These are phyloP conservation scores for Clarias magur DNA, from an alignment of 2,113 vertebrate genomes.

Conservation along the genomic window DNA sequence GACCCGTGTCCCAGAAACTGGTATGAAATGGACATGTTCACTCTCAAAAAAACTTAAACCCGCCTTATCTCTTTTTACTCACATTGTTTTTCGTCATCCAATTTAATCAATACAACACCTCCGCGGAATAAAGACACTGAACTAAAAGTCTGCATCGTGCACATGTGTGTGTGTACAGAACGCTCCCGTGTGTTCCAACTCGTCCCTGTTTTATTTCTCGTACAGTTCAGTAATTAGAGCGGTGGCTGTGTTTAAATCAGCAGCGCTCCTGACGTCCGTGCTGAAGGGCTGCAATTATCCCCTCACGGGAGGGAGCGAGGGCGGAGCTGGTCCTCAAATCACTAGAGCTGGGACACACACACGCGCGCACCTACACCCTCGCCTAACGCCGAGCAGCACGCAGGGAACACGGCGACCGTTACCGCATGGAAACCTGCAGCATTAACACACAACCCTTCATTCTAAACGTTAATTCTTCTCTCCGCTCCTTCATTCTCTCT, in stretches of 20 bases:
- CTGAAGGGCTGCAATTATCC: slow-evolving; percentile 75
- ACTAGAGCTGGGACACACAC: neutral
- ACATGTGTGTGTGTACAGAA: neutral
- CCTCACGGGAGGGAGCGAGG: slow-evolving; percentile 59
- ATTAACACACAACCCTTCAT: no score
- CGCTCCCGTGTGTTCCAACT: neutral
- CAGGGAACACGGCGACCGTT: neutral
- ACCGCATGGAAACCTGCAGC: no score
- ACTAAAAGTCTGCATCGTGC: neutral
- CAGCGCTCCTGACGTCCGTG: slow-evolving; percentile 70
- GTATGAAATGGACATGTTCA: no score
- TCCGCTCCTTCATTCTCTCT: no score
- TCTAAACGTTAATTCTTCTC: no score
- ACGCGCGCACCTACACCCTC: neutral
- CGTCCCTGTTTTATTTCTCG: neutral
- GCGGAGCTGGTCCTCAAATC: slow-evolving; percentile 12
- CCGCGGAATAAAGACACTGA: neutral
- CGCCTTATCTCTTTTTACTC: neutral
- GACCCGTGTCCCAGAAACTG: no score
- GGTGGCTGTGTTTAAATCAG: slow-evolving; percentile 71
- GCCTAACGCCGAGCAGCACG: neutral
- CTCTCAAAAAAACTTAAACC: no score
- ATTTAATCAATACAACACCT: neutral
- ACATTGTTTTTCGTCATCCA: neutral
- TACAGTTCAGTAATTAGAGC: slow-evolving; percentile 72